A percentile compares a stretch with the other conserved stretches of the same genome.
These are phyloP conservation scores for Euproctis similis DNA, from an alignment of 2,888 invertebrate genomes.

Conservation along the genomic window DNA sequence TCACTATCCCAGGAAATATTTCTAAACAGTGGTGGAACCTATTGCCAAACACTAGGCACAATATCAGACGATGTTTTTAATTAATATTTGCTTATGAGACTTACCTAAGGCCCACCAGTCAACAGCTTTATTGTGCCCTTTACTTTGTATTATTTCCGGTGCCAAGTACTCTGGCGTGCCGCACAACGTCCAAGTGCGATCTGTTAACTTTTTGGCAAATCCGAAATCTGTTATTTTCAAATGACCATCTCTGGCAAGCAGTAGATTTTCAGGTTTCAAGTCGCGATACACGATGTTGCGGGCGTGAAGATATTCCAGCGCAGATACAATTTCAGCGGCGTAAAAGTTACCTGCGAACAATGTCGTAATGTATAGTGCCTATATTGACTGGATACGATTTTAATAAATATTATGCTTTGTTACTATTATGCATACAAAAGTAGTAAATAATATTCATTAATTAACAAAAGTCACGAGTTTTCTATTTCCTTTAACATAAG, in stretches of 20 bases:
- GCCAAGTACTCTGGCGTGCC: constrained; percentile 98
- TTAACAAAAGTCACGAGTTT: no score
- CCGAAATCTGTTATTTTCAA: constrained; percentile 98
- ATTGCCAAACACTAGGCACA: no score
- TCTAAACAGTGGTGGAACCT: no score
- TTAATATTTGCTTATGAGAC: no score
- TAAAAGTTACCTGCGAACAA: constrained; percentile 87
- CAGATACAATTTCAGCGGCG: constrained; percentile 94
- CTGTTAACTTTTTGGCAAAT: constrained; percentile 95
- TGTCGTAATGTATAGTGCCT: no score
- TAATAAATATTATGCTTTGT: no score
- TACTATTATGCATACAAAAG: no score
- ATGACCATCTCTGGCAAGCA: constrained; percentile 94
- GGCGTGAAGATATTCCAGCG: constrained; percentile 94
- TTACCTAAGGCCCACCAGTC: constrained; percentile 99
- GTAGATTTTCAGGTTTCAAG: constrained; percentile 94
- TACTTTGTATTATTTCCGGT: constrained; percentile 97
- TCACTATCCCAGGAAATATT: no score
- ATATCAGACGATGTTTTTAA: no score
- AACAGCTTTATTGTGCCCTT: constrained; percentile 98
- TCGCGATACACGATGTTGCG: constrained; percentile 91
- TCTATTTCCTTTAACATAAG: no score
- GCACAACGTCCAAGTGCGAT: constrained; percentile 97
- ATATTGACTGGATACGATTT: no score
- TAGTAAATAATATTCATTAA: no score